Base-by-base conservation (phyloP, 2,797 vertebrate genomes). In the Perodicticus potto region DNA sequence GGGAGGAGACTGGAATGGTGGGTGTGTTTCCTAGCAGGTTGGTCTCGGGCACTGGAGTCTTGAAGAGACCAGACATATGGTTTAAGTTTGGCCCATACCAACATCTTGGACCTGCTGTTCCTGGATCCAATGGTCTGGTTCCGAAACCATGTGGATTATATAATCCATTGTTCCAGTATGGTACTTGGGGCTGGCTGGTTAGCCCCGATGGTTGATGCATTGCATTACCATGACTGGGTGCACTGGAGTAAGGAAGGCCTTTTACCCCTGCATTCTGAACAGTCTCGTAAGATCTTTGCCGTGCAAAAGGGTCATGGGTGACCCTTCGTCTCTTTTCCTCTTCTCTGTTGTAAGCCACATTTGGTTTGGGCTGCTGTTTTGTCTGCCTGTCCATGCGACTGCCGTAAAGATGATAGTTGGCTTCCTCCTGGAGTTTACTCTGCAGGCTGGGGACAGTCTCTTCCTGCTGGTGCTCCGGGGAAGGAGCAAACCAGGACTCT, bases 341-440 rank as follows among this genome's bases (percentile, higher is more conserved):
- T 49, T 98, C 98, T 40, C 32, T 88, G 7, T 45, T 91, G n/a
- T 96, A 96, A 65, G 94, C 73, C 78, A 77, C 49, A 7, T n/a
- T 96, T 29, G 49, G 77, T 0, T 0, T 3, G 53, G 27, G 49
- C n/a, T 32, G 43, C 25, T 13, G 34, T 92, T 82, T 96, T 22
- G 70, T 91, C 53, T 59, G 84, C 80, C 97, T 98, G 93, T 98
- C 98, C 88, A 98, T 97, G 27, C 98, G 83, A 95, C 78, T 99
- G 40, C 99, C 99, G 0, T 73, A 78, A 0, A 94, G 97, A 72
- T 99, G 99, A 97, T 99, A 99, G 97, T 98, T 98, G 61, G 99
- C 97, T 98, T 99, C 99, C 11, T 97, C 97, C n/a, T 98, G 95
- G 55, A 99, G 99, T 97, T 99, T 99, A 20, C 97, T 98, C 93